phyloP scores from a whole-genome alignment of 2,113 vertebrate genomes.

The Amazona vittata region DNA sequence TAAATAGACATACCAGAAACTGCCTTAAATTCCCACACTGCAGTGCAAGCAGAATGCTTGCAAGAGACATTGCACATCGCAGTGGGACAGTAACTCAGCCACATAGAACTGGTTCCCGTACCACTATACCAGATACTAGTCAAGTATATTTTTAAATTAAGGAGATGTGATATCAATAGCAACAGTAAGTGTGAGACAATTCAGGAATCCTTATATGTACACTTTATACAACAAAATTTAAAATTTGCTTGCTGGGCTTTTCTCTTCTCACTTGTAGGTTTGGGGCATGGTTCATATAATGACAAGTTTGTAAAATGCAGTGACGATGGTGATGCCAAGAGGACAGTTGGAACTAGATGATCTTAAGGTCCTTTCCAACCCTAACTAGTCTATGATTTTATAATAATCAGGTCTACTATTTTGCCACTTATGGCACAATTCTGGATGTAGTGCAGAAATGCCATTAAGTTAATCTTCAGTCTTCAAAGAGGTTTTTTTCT shows the following conservation, averaged over 20 bases:
- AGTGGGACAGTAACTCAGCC: background rate
- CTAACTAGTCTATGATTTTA: background rate
- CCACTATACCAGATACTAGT: background rate
- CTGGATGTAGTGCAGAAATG: background rate
- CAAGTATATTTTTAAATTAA: background rate
- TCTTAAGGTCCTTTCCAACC: background rate
- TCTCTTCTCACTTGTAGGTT: background rate
- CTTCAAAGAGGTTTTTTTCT: background rate
- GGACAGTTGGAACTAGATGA: background rate
- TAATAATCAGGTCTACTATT: background rate
- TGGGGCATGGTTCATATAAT: background rate
- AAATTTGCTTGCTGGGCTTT: background rate
- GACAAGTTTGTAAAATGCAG: background rate
- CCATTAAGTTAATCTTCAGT: background rate
- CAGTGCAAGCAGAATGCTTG: background rate
- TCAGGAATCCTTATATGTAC: background rate
- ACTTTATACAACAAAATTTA: background rate
- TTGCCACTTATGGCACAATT: background rate
- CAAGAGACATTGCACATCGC: background rate
- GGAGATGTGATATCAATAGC: background rate
- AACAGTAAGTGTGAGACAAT: background rate
- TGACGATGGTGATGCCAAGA: background rate
- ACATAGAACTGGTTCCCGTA: background rate
- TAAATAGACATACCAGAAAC: background rate
- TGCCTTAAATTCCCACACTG: background rate